Evolutionary conservation across 2,888 invertebrate species (phyloP).

Genomic region (Machimus rusticus): DNA sequence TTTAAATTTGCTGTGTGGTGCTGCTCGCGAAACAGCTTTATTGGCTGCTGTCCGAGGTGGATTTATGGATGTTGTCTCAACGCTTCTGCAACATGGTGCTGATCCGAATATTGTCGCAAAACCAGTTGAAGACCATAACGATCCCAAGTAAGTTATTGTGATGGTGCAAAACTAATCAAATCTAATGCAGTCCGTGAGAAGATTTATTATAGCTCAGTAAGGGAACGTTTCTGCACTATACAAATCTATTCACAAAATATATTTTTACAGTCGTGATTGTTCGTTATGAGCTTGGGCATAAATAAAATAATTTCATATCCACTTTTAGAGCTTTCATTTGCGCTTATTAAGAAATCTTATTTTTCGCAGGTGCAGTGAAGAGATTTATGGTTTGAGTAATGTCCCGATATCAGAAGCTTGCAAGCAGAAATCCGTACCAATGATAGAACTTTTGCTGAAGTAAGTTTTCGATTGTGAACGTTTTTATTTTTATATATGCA

Average conservation of each 20-base stretch:
- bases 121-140: constrained; percentile 62
- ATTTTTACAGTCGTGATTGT: too few relatives aligned
- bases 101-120: constrained; percentile 76
- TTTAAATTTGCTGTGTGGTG: constrained; percentile 77
- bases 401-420: constrained; percentile 62
- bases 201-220: too few relatives aligned
- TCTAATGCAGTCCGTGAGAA: too few relatives aligned
- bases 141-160: constrained; percentile 55
- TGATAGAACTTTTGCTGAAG: constrained; percentile 61
- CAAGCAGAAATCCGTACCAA: constrained; percentile 59
- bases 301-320: neutral
- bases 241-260: too few relatives aligned
- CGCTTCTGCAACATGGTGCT: constrained; percentile 80
- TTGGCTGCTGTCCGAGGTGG: constrained; percentile 81
- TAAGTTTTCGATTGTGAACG: constrained; percentile 47
- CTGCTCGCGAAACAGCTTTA: constrained; percentile 81
- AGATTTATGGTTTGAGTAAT: constrained; percentile 62
- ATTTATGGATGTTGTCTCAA: constrained; percentile 74
- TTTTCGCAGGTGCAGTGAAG: constrained; percentile 56
- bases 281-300: neutral
- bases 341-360: neutral
- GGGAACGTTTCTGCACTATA: too few relatives aligned
- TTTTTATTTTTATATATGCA: neutral
- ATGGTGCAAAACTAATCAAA: neutral
- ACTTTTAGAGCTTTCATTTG: neutral